These are phyloP conservation scores for Sweltsa coloradensis DNA, from an alignment of 1,140 invertebrate species.

Conservation along the genomic window DNA sequence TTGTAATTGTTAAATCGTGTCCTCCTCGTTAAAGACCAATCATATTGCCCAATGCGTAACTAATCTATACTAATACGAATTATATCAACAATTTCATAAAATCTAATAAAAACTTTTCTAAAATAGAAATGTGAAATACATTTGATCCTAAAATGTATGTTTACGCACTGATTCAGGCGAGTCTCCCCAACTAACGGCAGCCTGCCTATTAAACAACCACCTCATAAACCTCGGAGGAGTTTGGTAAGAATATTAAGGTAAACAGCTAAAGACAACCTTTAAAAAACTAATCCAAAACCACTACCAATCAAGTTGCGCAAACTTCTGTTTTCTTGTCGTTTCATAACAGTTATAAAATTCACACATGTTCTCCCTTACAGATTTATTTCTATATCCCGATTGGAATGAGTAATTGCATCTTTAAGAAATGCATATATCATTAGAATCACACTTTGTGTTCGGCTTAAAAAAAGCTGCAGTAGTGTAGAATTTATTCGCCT, in stretches of 20 bases:
- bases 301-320: not conserved
- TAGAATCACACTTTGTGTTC: slow-evolving; percentile 4
- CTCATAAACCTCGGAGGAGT: too few relatives aligned
- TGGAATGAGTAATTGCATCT: slow-evolving; percentile 10
- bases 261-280: slow-evolving; percentile 7
- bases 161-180: slow-evolving; percentile 12
- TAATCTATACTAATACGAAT: not conserved
- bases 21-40: slow-evolving; percentile 12
- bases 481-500: too few relatives aligned
- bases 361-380: slow-evolving; percentile 6
- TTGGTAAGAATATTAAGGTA: slow-evolving; percentile 15
- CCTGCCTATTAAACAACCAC: too few relatives aligned
- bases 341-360: slow-evolving; percentile 6
- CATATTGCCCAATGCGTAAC: not conserved
- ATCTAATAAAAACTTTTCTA: slow-evolving; percentile 8
- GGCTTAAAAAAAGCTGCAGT: too few relatives aligned
- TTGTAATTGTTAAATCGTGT: slow-evolving; percentile 12
- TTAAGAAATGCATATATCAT: slow-evolving; percentile 7
- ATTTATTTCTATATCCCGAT: not conserved
- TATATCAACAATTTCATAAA: slow-evolving; percentile 7
- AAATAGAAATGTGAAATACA: too few relatives aligned
- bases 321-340: slow-evolving; percentile 7
- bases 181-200: slow-evolving; percentile 10
- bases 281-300: slow-evolving; percentile 10
- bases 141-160: slow-evolving; percentile 17